A percentile compares a stretch with the other conserved stretches of the same genome.
phyloP scores from a whole-genome alignment of 1,140 invertebrate genomes.

The Marisa cornuarietis region DNA sequence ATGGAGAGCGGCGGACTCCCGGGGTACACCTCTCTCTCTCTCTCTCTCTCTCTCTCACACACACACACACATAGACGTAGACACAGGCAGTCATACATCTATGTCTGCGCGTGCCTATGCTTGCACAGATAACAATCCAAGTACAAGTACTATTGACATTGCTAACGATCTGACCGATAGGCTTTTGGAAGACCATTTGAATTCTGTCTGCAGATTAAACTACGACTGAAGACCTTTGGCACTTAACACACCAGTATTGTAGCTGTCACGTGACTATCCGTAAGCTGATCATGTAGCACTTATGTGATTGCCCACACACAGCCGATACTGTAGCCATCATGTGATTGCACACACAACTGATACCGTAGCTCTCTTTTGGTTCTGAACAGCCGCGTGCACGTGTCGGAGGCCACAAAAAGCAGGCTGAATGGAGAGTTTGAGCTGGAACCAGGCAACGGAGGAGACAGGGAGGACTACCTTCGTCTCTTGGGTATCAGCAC shows the following conservation, averaged over 20 bases:
- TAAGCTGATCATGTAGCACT: too few species aligned
- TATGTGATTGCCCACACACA: too few species aligned
- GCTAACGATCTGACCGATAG: too few species aligned
- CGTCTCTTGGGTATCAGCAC: constrained; percentile 88
- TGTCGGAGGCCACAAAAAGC: constrained; percentile 41
- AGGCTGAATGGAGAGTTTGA: constrained; percentile 48
- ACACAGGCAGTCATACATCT: neutral
- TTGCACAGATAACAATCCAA: neutral
- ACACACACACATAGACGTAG: neutral
- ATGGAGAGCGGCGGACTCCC: constrained; percentile 91
- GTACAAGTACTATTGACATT: neutral
- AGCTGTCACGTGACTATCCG: too few species aligned
- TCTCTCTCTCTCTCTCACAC: neutral
- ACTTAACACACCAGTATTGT: too few species aligned
- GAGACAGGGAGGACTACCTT: constrained; percentile 81
- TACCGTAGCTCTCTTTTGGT: neutral
- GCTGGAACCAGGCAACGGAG: constrained; percentile 45
- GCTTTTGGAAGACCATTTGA: too few species aligned
- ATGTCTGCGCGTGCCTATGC: neutral
- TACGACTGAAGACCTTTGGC: too few species aligned
- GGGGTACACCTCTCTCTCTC: constrained; percentile 65
- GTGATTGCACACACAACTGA: too few species aligned
- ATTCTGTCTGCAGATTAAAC: too few species aligned
- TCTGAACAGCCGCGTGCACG: constrained; percentile 43
- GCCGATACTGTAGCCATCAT: too few species aligned